Percentiles rank a stretch among this genome's conserved stretches.
phyloP scores from a whole-genome alignment of 2,113 vertebrate genomes.

The Reinhardtius hippoglossoides region DNA sequence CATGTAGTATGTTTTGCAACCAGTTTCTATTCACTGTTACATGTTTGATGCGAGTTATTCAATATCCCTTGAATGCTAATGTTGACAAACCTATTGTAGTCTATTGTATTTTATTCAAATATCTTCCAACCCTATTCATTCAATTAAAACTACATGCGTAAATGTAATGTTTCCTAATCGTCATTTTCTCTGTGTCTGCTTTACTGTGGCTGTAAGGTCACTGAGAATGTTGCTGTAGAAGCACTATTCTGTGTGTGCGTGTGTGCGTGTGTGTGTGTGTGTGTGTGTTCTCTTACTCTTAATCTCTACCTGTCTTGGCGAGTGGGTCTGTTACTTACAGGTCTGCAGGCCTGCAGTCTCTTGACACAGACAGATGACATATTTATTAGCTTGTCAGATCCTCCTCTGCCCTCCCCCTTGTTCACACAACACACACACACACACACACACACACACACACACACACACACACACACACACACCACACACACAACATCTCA shows the following conservation, averaged over 20 bases:
- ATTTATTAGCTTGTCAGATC: slow-evolving; percentile 96
- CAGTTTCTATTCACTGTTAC: not conserved
- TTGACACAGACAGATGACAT: slow-evolving; percentile 94
- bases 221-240: slow-evolving; percentile 70
- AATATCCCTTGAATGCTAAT: not conserved
- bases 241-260: slow-evolving; percentile 13
- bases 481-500: too few relatives aligned
- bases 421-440: slow-evolving; percentile 16
- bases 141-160: too few relatives aligned
- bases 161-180: not conserved
- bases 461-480: too few relatives aligned
- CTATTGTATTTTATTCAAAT: not conserved
- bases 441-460: slow-evolving; percentile 1
- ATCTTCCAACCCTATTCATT: not conserved
- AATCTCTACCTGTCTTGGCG: slow-evolving; percentile 76
- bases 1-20: too few relatives aligned
- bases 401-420: slow-evolving; percentile 63
- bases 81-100: not conserved
- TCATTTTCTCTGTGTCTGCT: slow-evolving; percentile 30
- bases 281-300: not conserved
- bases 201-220: slow-evolving; percentile 46
- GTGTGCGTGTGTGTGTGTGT: not conserved
- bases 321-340: slow-evolving; percentile 86
- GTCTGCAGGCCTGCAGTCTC: slow-evolving; percentile 89
- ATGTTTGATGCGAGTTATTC: not conserved